These are phyloP conservation scores for Drosophila mimica DNA, from an alignment of 2,888 invertebrate species.

Conservation along the genomic window DNA sequence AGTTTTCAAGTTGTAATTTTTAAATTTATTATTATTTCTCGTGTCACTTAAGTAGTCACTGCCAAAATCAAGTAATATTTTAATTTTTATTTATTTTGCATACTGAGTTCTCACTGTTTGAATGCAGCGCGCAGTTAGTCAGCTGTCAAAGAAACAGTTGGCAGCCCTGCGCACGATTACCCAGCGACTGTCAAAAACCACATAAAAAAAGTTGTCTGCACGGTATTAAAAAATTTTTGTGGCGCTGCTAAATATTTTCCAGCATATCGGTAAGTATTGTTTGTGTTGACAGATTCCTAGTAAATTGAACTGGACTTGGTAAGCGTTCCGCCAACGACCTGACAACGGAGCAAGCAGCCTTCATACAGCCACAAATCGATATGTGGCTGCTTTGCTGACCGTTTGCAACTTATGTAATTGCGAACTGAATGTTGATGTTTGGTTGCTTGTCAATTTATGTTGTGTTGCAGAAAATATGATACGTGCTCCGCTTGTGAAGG, in stretches of 20 bases:
- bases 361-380: conserved; percentile 20
- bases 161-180: conserved; percentile 63
- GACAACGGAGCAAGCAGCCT: neutral
- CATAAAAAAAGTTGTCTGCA: conserved; percentile 72
- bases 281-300: neutral
- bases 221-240: conserved; percentile 64
- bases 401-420: conserved; percentile 75
- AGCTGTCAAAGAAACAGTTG: conserved; percentile 62
- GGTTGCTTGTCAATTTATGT: conserved; percentile 26
- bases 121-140: conserved; percentile 35
- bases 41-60: neutral
- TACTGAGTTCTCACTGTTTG: conserved; percentile 1
- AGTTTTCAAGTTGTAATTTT: neutral
- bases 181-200: conserved; percentile 72
- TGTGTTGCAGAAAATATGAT: conserved; percentile 87
- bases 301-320: neutral
- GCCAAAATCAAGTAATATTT: neutral
- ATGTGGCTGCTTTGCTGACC: conserved; percentile 35
- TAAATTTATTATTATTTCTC: neutral
- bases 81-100: neutral
- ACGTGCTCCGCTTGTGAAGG: conserved; percentile 90
- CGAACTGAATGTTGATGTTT: conserved; percentile 48
- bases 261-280: conserved; percentile 72
- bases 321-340: neutral
- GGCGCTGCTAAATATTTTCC: conserved; percentile 76